phyloP scores from a whole-genome alignment of 2,888 invertebrate genomes.

The Dryococelus australis region DNA sequence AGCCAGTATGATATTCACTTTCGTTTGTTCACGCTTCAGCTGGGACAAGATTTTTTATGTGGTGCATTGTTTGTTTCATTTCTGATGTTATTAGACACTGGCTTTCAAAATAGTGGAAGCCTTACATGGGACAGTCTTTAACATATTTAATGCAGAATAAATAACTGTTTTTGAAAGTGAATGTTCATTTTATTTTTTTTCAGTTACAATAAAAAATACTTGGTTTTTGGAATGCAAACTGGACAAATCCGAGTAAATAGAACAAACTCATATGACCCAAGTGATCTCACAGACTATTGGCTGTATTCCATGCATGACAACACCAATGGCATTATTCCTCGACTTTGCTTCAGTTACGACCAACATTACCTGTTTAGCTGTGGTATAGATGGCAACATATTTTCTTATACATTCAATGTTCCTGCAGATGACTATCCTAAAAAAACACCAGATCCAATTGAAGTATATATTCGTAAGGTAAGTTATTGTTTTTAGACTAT shows the following conservation, averaged over 20 bases:
- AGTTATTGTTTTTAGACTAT: neutral
- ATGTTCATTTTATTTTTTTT: slow-evolving; percentile 41
- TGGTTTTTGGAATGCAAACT: slow-evolving; percentile 68
- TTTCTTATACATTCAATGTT: slow-evolving; percentile 63
- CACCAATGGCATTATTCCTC: slow-evolving; percentile 66
- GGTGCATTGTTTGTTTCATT: too few species aligned
- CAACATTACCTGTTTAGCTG: slow-evolving; percentile 64
- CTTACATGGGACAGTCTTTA: too few species aligned
- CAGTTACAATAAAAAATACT: slow-evolving; percentile 61
- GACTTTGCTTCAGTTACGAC: slow-evolving; percentile 70
- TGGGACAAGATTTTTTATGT: too few species aligned
- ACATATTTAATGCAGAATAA: too few species aligned
- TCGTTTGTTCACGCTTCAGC: too few species aligned
- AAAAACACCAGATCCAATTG: neutral
- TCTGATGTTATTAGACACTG: too few species aligned
- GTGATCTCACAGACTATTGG: slow-evolving; percentile 71
- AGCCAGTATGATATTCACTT: too few species aligned
- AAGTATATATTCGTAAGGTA: neutral
- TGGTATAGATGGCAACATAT: slow-evolving; percentile 80
- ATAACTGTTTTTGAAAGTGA: neutral
- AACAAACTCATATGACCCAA: slow-evolving; percentile 59
- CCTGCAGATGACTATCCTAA: neutral
- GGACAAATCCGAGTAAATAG: slow-evolving; percentile 68
- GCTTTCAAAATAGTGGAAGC: too few species aligned
- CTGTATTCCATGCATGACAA: slow-evolving; percentile 78